Base-by-base conservation (phyloP, 2,797 vertebrate genomes). In the Scarus forsteni region DNA sequence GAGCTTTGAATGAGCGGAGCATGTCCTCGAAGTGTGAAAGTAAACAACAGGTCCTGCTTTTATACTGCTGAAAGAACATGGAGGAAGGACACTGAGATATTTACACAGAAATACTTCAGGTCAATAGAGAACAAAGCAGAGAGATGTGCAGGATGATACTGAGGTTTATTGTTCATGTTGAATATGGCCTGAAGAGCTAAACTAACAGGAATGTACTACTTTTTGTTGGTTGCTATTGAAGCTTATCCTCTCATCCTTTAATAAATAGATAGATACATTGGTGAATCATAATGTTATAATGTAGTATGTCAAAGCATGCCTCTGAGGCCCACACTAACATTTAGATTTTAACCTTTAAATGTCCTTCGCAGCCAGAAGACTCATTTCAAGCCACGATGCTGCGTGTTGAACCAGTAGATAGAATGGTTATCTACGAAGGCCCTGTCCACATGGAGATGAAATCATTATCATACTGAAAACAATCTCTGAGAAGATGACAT, bases 271-370 rank as follows among this genome's bases (percentile, higher is more conserved):
- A 34, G 9, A 65, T 18, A 10, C 19, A 50, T 10, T 10, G 9
- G 55, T 52, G 36, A 63, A 60, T 12, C 14, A 64, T 8, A 58
- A 51, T 59, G 15, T 15, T n/a, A 36, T n/a, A 51, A 60, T 55
- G 59, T 6, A 45, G 68, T 87, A 83, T 89, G 85, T 81, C 85
- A 87, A 39, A 14, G 46, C n/a, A 11, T 66, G 75, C 70, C 79
- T 79, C 63, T 66, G 38, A 64, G 77, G 62, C 53, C 36, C 34
- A 19, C 3, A 0, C 34, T n/a, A 60, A 56, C 67, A 55, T 74
- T 70, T 48, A 50, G 51, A 76, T 54, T 70, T 38, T 75, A 84
- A 77, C 71, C 49, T 80, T 74, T 64, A 89, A 88, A 86, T 82
- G 80, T 77, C 70, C 60, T 36, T 57, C 34, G 73, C 65, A 1